phyloP scores from a whole-genome alignment of 2,888 invertebrate genomes.

The Himalopsyche kuldschensis region DNA sequence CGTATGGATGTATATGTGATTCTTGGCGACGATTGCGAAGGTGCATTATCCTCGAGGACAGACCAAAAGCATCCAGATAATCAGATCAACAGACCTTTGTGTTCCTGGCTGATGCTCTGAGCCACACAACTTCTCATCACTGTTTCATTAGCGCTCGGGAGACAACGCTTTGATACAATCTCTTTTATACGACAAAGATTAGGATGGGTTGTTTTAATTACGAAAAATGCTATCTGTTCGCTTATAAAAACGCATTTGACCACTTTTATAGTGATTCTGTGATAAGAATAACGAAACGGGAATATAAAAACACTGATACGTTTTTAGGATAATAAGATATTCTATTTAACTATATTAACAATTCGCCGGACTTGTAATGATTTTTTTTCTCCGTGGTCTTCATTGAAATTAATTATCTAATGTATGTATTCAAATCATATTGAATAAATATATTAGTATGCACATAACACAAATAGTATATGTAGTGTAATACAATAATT shows the following conservation, averaged over 20 bases:
- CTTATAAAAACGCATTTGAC: not conserved
- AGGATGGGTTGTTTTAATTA: not conserved
- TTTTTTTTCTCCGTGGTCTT: too few relatives aligned
- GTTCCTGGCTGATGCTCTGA: not conserved
- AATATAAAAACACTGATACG: too few relatives aligned
- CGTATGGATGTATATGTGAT: not conserved
- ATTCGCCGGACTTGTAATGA: too few relatives aligned
- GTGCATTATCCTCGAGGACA: constrained; percentile 12
- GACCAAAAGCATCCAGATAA: constrained; percentile 22
- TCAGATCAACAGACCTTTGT: constrained; percentile 25
- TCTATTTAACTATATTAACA: too few relatives aligned
- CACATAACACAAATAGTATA: too few relatives aligned
- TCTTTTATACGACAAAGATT: constrained; percentile 15
- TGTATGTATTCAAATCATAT: too few relatives aligned
- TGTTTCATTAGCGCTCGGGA: constrained; percentile 20
- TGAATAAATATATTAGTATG: too few relatives aligned
- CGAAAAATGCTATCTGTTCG: not conserved
- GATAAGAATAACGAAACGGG: too few relatives aligned
- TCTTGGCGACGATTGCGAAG: not conserved
- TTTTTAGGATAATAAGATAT: too few relatives aligned
- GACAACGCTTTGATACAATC: constrained; percentile 19
- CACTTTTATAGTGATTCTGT: too few relatives aligned
- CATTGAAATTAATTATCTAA: too few relatives aligned
- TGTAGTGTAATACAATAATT: too few relatives aligned
- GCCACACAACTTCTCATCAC: constrained; percentile 11